These are phyloP conservation scores for Eupelmus urozonus DNA, from an alignment of 2,888 invertebrate species.

Conservation along the genomic window DNA sequence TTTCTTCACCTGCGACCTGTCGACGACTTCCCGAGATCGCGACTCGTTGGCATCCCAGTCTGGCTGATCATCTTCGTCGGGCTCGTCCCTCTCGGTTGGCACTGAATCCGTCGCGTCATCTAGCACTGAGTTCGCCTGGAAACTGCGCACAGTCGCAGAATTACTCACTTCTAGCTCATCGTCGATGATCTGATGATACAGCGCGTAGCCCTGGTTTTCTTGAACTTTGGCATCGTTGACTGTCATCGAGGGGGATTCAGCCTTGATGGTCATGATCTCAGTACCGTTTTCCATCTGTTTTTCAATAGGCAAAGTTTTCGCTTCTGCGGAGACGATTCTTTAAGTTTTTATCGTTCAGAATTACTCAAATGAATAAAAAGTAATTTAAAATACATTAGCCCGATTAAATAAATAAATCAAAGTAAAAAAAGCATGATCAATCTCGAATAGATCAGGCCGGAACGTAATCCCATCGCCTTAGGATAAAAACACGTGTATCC, in stretches of 20 bases:
- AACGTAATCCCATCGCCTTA: too few relatives aligned
- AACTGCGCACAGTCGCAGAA: not conserved
- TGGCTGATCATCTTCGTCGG: not conserved
- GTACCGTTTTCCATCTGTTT: not conserved
- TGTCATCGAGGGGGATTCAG: not conserved
- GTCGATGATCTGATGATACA: conserved; percentile 12
- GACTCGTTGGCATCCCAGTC: conserved; percentile 17
- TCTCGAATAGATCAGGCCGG: too few relatives aligned
- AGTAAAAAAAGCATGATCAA: too few relatives aligned
- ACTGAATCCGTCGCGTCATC: not conserved
- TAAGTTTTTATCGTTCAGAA: too few relatives aligned
- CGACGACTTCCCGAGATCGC: not conserved
- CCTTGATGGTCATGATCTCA: not conserved
- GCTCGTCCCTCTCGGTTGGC: not conserved
- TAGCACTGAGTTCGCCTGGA: conserved; percentile 4
- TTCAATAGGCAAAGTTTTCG: not conserved
- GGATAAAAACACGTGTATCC: too few relatives aligned
- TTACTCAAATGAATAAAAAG: not conserved
- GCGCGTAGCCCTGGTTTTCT: conserved; percentile 1
- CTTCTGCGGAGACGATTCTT: not conserved
- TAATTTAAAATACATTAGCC: too few relatives aligned
- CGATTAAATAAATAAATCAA: too few relatives aligned
- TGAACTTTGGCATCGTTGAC: not conserved
- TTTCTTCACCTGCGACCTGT: not conserved
- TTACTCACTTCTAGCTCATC: not conserved